Conservation (phyloP, 2,888 invertebrate genomes). For the Diadegma fenestrale region DNA sequence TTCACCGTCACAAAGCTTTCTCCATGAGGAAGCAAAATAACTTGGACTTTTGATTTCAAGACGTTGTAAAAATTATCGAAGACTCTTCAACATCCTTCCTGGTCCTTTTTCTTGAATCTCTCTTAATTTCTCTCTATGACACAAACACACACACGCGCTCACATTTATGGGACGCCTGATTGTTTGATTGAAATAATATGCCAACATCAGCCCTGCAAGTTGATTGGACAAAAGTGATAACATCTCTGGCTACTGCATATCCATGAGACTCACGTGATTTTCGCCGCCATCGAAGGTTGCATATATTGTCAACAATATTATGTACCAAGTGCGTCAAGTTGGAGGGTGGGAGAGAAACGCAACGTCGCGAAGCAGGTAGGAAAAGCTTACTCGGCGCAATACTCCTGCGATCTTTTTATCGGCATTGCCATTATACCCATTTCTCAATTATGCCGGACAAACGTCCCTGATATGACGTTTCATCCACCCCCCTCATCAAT, state of each 20-base stretch:
- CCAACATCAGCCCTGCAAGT: conserved; percentile 8
- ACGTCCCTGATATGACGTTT: conserved; percentile 41
- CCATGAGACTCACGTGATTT: conserved; percentile 13
- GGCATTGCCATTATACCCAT: conserved; percentile 29
- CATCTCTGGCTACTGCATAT: conserved; percentile 13
- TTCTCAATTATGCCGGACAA: conserved; percentile 38
- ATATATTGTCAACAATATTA: conserved; percentile 4
- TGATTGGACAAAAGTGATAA: conserved; percentile 18
- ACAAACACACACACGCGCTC: not conserved
- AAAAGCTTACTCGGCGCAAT: conserved; percentile 37
- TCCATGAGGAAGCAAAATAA: too few species aligned
- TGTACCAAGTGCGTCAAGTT: not conserved
- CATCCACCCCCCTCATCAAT: conserved; percentile 43
- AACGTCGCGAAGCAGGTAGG: conserved; percentile 15
- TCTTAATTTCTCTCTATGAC: not conserved
- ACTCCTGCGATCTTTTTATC: conserved; percentile 41
- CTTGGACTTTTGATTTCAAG: not conserved
- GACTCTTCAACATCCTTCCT: not conserved
- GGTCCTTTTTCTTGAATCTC: not conserved
- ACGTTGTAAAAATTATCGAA: not conserved
- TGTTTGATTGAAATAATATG: conserved; percentile 5
- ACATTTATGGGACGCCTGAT: not conserved
- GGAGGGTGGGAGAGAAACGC: conserved; percentile 34
- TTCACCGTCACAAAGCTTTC: too few species aligned
- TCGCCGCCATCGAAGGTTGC: conserved; percentile 11